phyloP scores from a whole-genome alignment of 2,113 vertebrate genomes.

The Poecile atricapillus region DNA sequence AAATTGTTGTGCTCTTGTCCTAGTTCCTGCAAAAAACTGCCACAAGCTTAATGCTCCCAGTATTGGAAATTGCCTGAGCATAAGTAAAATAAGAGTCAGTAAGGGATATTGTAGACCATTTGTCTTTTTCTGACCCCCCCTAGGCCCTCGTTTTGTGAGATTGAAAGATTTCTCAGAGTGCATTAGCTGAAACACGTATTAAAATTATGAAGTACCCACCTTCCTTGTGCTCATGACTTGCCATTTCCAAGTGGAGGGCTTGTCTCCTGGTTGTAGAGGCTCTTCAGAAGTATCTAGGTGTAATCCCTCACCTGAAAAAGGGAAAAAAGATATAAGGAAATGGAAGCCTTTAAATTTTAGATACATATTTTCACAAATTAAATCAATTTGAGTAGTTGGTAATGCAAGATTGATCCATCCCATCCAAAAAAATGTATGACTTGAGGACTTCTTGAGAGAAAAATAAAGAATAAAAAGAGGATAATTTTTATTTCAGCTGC shows the following conservation, averaged over 20 bases:
- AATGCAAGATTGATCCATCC: neutral
- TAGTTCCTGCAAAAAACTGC: neutral
- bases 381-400: neutral
- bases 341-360: neutral
- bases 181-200: neutral
- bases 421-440: neutral
- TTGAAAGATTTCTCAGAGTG: neutral
- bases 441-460: neutral
- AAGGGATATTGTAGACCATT: neutral
- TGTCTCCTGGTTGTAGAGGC: neutral
- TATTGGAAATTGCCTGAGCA: neutral
- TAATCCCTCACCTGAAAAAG: neutral
- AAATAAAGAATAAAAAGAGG: neutral
- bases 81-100: neutral
- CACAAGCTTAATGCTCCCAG: neutral
- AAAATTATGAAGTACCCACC: neutral
- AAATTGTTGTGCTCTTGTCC: neutral
- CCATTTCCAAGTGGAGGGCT: neutral
- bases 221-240: neutral
- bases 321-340: neutral
- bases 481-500: neutral
- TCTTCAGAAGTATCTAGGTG: neutral
- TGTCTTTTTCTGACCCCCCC: neutral
- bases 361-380: neutral
- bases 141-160: neutral